phyloP scores from a whole-genome alignment of 2,797 vertebrate genomes.

The Calcarius lapponicus region DNA sequence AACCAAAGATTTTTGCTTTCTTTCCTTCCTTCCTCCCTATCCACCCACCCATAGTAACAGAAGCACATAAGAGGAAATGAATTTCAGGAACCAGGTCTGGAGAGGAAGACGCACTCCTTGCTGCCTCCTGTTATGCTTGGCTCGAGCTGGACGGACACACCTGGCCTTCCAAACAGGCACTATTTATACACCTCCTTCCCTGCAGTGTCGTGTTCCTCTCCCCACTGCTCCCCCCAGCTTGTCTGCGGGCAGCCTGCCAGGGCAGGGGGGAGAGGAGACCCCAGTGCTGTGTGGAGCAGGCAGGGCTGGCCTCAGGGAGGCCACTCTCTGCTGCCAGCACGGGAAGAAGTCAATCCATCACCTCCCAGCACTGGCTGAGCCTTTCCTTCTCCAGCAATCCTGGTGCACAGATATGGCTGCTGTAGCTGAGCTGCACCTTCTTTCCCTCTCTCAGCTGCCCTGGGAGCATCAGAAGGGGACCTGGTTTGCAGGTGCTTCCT shows the following conservation, averaged over 20 bases:
- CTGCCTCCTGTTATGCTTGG: slow-evolving; percentile 57
- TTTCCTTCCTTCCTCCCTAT: slow-evolving; percentile 27
- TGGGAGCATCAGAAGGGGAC: background rate
- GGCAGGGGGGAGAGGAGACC: background rate
- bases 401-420: background rate
- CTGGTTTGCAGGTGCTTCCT: background rate
- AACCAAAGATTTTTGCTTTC: slow-evolving; percentile 42
- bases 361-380: fast-evolving
- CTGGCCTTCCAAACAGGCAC: slow-evolving; percentile 20
- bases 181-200: slow-evolving; percentile 52
- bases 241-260: background rate
- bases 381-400: background rate
- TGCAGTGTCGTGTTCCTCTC: background rate
- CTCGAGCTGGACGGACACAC: background rate
- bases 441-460: background rate
- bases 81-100: slow-evolving; percentile 30
- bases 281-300: fast-evolving
- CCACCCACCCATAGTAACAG: background rate
- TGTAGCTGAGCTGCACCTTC: background rate
- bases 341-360: background rate
- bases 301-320: background rate
- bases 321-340: background rate
- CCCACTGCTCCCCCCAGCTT: background rate
- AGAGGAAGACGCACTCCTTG: background rate
- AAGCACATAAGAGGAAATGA: slow-evolving; percentile 18